Percentiles rank a stretch among this genome's conserved stretches.
Evolutionary conservation across 2,888 invertebrate species (phyloP).

Genomic region (Nephrotoma flavescens): DNA sequence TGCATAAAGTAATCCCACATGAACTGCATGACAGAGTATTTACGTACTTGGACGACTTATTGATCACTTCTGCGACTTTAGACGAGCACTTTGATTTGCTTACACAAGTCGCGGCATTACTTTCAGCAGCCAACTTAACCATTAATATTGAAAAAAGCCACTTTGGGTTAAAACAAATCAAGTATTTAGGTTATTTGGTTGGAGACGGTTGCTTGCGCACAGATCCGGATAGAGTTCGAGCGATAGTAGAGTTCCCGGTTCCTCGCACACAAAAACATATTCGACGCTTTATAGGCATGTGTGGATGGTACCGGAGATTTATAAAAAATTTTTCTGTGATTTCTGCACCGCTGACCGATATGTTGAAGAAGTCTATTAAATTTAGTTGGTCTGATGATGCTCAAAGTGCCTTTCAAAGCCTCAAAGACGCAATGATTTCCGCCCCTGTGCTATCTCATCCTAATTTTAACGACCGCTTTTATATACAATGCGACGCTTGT

Average conservation of each 20-base stretch:
- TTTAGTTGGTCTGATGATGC: too few species aligned
- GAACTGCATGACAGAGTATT: too few species aligned
- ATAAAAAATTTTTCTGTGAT: too few species aligned
- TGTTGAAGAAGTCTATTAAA: too few species aligned
- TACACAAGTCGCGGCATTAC: not conserved
- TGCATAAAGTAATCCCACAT: too few species aligned
- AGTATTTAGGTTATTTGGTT: not conserved
- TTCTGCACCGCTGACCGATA: too few species aligned
- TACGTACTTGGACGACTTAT: not conserved
- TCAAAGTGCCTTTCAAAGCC: too few species aligned
- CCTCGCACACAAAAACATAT: not conserved
- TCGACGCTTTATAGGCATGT: not conserved
- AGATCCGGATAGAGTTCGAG: not conserved
- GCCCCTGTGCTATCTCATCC: too few species aligned
- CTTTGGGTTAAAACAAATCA: not conserved
- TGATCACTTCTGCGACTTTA: not conserved
- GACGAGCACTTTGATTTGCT: not conserved
- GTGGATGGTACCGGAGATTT: not conserved
- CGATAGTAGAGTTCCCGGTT: not conserved
- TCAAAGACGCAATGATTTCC: too few species aligned
- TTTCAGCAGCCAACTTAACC: not conserved
- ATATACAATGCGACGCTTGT: too few species aligned
- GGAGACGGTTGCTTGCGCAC: not conserved
- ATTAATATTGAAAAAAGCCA: too few species aligned
- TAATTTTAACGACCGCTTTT: too few species aligned